These are phyloP conservation scores for Macrotrachela quadricornifera DNA, from an alignment of 1,140 invertebrate species.

Conservation along the genomic window DNA sequence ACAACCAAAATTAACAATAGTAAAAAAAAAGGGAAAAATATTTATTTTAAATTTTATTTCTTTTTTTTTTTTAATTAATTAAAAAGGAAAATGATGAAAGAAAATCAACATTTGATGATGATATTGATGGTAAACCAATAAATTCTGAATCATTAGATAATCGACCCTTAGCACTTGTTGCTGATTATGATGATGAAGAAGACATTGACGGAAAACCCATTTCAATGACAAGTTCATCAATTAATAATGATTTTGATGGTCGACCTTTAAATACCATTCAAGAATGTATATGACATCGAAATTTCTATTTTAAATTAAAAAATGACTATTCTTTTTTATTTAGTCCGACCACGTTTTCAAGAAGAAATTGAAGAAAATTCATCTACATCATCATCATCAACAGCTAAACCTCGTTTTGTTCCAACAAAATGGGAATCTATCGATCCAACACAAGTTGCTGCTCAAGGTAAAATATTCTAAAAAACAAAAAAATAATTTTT, in stretches of 20 bases:
- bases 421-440: background rate
- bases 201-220: conserved; percentile 4
- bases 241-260: background rate
- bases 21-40: background rate
- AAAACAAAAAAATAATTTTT: no score
- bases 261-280: background rate
- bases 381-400: no score
- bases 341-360: background rate
- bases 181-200: background rate
- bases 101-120: background rate
- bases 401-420: background rate
- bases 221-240: conserved; percentile 11
- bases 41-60: background rate
- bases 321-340: background rate
- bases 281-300: background rate
- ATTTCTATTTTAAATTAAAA: background rate
- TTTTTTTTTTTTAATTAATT: no score
- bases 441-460: background rate
- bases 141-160: background rate
- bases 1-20: background rate
- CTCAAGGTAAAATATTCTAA: no score
- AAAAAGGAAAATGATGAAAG: background rate
- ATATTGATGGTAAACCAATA: conserved; percentile 7
- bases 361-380: background rate
- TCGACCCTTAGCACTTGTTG: no score